Evolutionary conservation across 2,888 invertebrate species (phyloP).

Genomic region (Cryptus viduatorius): DNA sequence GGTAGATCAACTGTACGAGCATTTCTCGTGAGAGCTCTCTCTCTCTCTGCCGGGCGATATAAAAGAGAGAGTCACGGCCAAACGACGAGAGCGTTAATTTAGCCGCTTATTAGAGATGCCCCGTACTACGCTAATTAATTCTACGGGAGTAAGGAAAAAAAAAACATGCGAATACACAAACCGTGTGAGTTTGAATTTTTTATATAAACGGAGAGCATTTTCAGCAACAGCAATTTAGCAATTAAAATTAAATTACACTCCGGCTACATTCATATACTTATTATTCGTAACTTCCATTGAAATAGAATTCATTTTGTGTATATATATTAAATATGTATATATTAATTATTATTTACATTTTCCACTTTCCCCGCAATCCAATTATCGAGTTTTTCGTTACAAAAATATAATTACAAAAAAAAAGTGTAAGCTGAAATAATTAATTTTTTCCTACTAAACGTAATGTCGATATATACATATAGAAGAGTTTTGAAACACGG

Average conservation of each 20-base stretch:
- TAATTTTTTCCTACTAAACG: conserved; percentile 16
- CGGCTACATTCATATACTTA: conserved; percentile 10
- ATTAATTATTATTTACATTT: conserved; percentile 5
- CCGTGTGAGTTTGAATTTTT: not conserved
- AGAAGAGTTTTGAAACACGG: conserved; percentile 4
- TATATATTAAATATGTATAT: conserved; percentile 10
- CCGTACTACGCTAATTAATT: conserved; percentile 49
- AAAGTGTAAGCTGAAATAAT: not conserved
- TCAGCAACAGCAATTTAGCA: not conserved
- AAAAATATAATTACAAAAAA: conserved; percentile 57
- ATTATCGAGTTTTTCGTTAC: conserved; percentile 26
- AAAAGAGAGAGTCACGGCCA: conserved; percentile 25
- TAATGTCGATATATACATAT: conserved; percentile 49
- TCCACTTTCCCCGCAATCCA: not conserved
- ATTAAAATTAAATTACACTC: conserved; percentile 30
- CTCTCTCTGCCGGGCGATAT: conserved; percentile 3
- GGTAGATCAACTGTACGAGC: not conserved
- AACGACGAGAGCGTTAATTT: conserved; percentile 54
- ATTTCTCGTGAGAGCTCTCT: not conserved
- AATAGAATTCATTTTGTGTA: conserved; percentile 26
- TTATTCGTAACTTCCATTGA: conserved; percentile 31
- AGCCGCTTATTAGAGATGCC: conserved; percentile 29
- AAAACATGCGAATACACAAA: not conserved
- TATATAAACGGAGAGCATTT: not conserved
- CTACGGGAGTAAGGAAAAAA: not conserved